phyloP scores from a whole-genome alignment of 2,797 vertebrate species.

The Acipenser ruthenus region DNA sequence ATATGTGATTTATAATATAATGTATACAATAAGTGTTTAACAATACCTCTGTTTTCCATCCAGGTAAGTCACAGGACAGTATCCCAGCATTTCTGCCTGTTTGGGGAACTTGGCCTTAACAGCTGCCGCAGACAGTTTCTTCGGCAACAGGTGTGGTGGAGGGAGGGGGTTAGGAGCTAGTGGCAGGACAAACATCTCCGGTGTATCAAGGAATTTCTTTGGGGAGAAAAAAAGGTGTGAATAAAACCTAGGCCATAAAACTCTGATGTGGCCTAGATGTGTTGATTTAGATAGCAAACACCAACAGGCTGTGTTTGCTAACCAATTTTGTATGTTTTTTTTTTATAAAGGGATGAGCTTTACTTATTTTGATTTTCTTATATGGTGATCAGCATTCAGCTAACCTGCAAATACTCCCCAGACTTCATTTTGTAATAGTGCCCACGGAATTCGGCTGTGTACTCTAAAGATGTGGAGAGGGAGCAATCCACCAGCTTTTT shows the following conservation, averaged over 20 bases:
- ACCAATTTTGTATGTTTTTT: no score
- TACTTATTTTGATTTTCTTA: no score
- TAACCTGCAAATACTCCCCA: conserved; percentile 68
- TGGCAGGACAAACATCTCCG: conserved; percentile 74
- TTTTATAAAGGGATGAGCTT: no score
- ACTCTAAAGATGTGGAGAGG: conserved; percentile 48
- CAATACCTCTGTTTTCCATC: conserved; percentile 80
- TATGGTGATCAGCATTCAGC: conserved; percentile 21
- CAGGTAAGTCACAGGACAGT: conserved; percentile 84
- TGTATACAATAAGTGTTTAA: neutral
- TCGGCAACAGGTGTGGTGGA: conserved; percentile 61
- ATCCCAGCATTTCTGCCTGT: conserved; percentile 79
- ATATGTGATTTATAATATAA: no score
- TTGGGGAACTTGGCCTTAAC: conserved; percentile 72
- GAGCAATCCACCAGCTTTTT: conserved; percentile 75
- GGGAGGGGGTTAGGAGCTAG: conserved; percentile 68
- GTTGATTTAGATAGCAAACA: no score
- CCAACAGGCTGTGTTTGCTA: no score
- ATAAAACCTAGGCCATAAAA: neutral
- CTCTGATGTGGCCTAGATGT: neutral
- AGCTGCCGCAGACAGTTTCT: conserved; percentile 59
- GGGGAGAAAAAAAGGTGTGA: conserved; percentile 5
- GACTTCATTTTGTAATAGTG: conserved; percentile 83
- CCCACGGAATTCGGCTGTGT: conserved; percentile 72
- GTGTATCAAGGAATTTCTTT: conserved; percentile 74